Evolutionary conservation across 2,797 vertebrate genomes (phyloP).

Genomic region (Myripristis murdjan): DNA sequence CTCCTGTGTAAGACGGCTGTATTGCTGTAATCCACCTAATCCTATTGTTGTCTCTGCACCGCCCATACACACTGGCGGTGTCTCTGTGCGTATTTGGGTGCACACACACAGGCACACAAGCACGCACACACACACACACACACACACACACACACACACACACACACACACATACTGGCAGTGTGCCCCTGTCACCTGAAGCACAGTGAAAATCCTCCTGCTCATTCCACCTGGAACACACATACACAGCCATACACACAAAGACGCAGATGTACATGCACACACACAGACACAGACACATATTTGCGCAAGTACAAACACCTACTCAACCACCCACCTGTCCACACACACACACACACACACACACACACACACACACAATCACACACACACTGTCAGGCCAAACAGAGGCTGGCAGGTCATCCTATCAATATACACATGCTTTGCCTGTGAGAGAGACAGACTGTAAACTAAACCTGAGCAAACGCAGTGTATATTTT

Average conservation of each 20-base stretch:
- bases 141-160: slow-evolving; percentile 47
- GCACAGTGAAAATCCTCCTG: slow-evolving; percentile 62
- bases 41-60: slow-evolving; percentile 76
- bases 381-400: neutral
- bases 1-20: slow-evolving; percentile 77
- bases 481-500: slow-evolving; percentile 54
- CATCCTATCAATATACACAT: slow-evolving; percentile 65
- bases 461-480: slow-evolving; percentile 64
- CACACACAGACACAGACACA: slow-evolving; percentile 1
- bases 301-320: slow-evolving; percentile 1
- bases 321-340: too few relatives aligned
- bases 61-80: too few relatives aligned
- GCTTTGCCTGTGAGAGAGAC: slow-evolving; percentile 56
- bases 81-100: too few relatives aligned
- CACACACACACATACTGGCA: slow-evolving; percentile 32
- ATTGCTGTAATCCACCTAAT: slow-evolving; percentile 85
- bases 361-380: neutral
- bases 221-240: slow-evolving; percentile 69
- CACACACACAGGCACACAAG: too few relatives aligned
- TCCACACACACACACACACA: slow-evolving; percentile 24
- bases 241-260: slow-evolving; percentile 29
- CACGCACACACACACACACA: too few relatives aligned
- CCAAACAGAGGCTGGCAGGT: slow-evolving; percentile 46
- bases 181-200: slow-evolving; percentile 72
- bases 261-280: slow-evolving; percentile 4